These are phyloP conservation scores for Lethocerus indicus DNA, from an alignment of 1,140 invertebrate genomes.

Conservation along the genomic window DNA sequence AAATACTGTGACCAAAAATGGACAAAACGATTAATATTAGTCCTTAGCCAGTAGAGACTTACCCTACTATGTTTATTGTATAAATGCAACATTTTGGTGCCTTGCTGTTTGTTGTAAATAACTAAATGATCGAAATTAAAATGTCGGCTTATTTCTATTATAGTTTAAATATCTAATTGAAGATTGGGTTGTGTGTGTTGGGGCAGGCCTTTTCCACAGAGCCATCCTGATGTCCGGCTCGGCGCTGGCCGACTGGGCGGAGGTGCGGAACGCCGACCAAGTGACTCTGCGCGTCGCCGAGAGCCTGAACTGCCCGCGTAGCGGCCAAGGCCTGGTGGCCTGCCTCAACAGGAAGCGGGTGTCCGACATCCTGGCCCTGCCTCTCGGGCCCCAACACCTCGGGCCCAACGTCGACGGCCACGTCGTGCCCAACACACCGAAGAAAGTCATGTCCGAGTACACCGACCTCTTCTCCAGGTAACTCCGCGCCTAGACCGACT, in stretches of 20 bases:
- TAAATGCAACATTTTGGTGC: no score
- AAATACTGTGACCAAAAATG: no score
- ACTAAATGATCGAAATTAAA: no score
- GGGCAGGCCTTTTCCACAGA: conserved; percentile 67
- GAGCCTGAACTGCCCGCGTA: conserved; percentile 54
- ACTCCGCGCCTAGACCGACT: no score
- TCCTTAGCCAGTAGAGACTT: no score
- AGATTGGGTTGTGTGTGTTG: no score
- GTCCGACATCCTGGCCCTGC: conserved; percentile 54
- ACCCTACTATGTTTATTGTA: no score
- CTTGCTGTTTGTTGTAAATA: no score
- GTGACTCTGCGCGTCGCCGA: conserved; percentile 66
- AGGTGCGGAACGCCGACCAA: conserved; percentile 60
- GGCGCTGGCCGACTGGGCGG: conserved; percentile 74
- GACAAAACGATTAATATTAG: no score
- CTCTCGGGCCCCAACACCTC: conserved; percentile 48
- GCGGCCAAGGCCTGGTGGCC: conserved; percentile 30
- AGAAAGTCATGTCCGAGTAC: conserved; percentile 50
- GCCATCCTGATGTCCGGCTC: conserved; percentile 90
- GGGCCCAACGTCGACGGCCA: conserved; percentile 70
- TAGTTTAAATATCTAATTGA: no score
- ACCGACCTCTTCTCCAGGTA: conserved; percentile 54
- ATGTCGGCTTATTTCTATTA: no score
- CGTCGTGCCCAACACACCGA: conserved; percentile 61
- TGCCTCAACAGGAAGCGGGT: conserved; percentile 44